phyloP scores from a whole-genome alignment of 2,797 vertebrate genomes.

The Tauraco hartlaubi region DNA sequence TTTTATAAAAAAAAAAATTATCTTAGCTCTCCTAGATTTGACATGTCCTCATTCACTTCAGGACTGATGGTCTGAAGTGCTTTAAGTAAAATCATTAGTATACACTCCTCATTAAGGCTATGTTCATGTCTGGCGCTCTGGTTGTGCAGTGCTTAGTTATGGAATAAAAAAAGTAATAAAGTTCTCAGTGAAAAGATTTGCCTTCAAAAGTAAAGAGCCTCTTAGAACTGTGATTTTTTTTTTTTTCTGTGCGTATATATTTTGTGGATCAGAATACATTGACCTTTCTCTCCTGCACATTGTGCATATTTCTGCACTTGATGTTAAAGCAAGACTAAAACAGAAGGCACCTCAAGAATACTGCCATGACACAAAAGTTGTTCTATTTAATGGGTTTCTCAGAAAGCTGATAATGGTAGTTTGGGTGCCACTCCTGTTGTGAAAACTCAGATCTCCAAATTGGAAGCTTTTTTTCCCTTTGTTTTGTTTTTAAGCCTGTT shows the following conservation, averaged over 20 bases:
- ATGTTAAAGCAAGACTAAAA: neutral
- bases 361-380: neutral
- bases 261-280: neutral
- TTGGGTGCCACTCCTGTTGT: neutral
- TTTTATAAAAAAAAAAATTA: neutral
- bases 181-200: neutral
- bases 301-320: neutral
- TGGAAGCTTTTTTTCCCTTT: neutral
- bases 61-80: neutral
- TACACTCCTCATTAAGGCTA: neutral
- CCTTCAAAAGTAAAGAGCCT: neutral
- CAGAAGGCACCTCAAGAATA: neutral
- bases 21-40: neutral
- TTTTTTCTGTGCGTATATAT: neutral
- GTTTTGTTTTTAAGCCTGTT: neutral
- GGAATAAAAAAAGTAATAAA: neutral
- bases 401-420: neutral
- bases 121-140: fast-evolving
- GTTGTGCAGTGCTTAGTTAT: neutral
- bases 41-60: neutral
- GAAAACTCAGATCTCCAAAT: neutral
- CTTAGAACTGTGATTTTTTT: neutral
- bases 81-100: neutral
- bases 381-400: neutral
- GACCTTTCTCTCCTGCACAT: neutral